Evolutionary conservation across 2,797 vertebrate genomes (phyloP), one percentile per base, ranked within the genome.

Genomic region (Acipenser oxyrinchus): DNA sequence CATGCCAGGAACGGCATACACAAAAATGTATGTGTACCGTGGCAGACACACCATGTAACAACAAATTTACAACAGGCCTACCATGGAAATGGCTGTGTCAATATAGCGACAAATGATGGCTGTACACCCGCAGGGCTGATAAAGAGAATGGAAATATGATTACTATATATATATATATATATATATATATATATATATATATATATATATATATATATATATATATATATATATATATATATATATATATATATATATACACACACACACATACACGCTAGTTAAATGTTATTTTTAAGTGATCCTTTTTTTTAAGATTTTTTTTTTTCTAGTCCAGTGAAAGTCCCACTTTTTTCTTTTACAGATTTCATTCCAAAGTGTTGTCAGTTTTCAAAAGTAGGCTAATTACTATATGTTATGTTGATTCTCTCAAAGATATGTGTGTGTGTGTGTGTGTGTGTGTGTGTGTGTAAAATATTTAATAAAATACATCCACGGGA

Each of bases 31-130:
- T 83, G 84, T 86, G 87, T 79, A 91, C 89, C 89, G 79, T 87
- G 89, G 88, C 88, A 91, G 89, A 89, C 86, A 83, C 87, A 83
- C 85, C 90, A 87, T 92, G 90, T 92, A 88, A 85, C 86, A 90
- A 89, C 90, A 92, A 86, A 90, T 92, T 93, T 91, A 91, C 87
- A 90, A 92, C 89, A 87, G 89, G 82, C 78, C 76, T 66, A 89
- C 87, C 88, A 89, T 91, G 86, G 84, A 89, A 91, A 90, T 90
- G 90, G 87, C 79, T 88, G 79, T 90, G 89, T 91, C 91, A 90
- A 89, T 88, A 89, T 86, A 86, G 82, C 72, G 77, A 83, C 83
- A 87, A 86, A 89, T 85, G 83, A 81, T 71, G 84, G 81, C 77
- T 75, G 79, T 78, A 67, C 72, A 73, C 78, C 85, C 81, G 84